phyloP scores from a whole-genome alignment of 2,113 vertebrate genomes.

The Indicator indicator region DNA sequence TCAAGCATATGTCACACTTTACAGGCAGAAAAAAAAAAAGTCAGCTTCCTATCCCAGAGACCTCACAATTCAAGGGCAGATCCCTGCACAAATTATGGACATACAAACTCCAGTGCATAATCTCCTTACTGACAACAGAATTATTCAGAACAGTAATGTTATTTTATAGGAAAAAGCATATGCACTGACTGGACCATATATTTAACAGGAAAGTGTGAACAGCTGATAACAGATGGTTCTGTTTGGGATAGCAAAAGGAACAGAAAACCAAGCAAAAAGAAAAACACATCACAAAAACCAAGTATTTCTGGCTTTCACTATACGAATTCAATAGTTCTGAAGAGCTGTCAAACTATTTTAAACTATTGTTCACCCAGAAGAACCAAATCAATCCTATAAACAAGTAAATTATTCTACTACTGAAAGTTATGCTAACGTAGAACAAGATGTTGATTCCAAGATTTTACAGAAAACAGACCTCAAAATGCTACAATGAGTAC shows the following conservation, averaged over 20 bases:
- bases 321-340: not conserved
- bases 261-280: not conserved
- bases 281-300: not conserved
- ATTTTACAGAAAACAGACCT: not conserved
- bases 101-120: not conserved
- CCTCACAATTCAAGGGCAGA: not conserved
- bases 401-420: not conserved
- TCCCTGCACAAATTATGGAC: not conserved
- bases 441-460: not conserved
- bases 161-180: not conserved
- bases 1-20: not conserved
- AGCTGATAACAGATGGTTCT: not conserved
- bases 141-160: not conserved
- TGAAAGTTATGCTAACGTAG: not conserved
- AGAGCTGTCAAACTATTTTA: not conserved
- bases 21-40: not conserved
- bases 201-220: not conserved
- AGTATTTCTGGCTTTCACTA: not conserved
- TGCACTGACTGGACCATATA: not conserved
- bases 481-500: not conserved
- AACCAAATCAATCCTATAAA: not conserved
- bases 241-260: not conserved
- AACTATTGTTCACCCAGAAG: not conserved
- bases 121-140: not conserved
- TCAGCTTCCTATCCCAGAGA: not conserved